Evolutionary conservation across 2,888 invertebrate genomes (phyloP).

Genomic region (Tetranychus piercei): DNA sequence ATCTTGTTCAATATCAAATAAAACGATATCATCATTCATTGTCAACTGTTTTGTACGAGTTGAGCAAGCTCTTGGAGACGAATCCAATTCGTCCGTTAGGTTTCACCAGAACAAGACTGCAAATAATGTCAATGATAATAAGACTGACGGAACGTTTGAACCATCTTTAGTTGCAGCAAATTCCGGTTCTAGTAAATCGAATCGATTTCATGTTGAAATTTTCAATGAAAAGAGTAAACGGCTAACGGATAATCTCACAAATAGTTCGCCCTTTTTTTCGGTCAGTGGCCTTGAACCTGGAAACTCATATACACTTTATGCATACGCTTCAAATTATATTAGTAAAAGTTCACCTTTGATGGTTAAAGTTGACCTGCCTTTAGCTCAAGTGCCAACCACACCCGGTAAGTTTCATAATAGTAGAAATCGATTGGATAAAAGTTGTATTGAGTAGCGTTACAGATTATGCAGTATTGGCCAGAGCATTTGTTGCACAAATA

Average conservation of each 20-base stretch:
- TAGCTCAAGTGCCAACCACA: not conserved
- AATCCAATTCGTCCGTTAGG: not conserved
- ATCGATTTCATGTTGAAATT: not conserved
- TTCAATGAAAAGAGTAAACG: not conserved
- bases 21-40: not conserved
- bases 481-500: too few species aligned
- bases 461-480: too few species aligned
- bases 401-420: too few species aligned
- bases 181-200: not conserved
- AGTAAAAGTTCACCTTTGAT: slow-evolving; percentile 7
- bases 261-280: not conserved
- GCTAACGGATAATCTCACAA: not conserved
- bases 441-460: too few species aligned
- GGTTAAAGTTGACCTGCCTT: slow-evolving; percentile 5
- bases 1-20: not conserved
- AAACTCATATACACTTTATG: not conserved
- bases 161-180: too few species aligned
- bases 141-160: too few species aligned
- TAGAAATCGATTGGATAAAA: too few species aligned
- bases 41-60: not conserved
- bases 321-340: not conserved
- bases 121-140: not conserved
- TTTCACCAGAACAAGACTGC: too few species aligned
- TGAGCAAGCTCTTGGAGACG: not conserved
- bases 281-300: slow-evolving; percentile 10